Conservation (phyloP, 1,140 invertebrate genomes). For the Apis cerana region DNA sequence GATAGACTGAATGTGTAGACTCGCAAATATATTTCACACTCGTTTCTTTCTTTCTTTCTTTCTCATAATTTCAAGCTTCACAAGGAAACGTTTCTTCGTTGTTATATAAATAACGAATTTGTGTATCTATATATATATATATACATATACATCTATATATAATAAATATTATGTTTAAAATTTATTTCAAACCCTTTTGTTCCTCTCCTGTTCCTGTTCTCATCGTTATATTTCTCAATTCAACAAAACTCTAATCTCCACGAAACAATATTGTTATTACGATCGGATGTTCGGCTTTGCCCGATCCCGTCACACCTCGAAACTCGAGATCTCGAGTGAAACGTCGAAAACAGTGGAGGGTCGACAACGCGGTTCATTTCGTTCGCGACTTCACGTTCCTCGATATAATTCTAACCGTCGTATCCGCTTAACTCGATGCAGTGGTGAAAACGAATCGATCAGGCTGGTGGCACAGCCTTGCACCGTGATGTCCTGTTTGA, state of each 20-base stretch:
- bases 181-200: background rate
- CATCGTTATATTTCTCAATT: too few species aligned
- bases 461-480: slow-evolving; percentile 23
- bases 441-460: slow-evolving; percentile 28
- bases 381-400: slow-evolving; percentile 32
- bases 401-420: slow-evolving; percentile 18
- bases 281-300: too few species aligned
- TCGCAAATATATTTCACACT: background rate
- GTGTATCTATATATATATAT: background rate
- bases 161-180: too few species aligned
- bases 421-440: background rate
- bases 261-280: too few species aligned
- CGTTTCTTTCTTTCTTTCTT: background rate
- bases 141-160: too few species aligned
- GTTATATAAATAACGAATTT: background rate
- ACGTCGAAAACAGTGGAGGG: slow-evolving; percentile 7
- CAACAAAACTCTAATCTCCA: too few species aligned
- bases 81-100: too few species aligned
- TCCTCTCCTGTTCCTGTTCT: background rate
- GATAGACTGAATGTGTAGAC: background rate
- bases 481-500: slow-evolving; percentile 71
- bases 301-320: too few species aligned
- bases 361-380: slow-evolving; percentile 48
- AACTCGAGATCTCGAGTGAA: background rate
- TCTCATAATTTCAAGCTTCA: too few species aligned